Conservation (phyloP, 2,797 vertebrate species). For the Takifugu ocellatus region DNA sequence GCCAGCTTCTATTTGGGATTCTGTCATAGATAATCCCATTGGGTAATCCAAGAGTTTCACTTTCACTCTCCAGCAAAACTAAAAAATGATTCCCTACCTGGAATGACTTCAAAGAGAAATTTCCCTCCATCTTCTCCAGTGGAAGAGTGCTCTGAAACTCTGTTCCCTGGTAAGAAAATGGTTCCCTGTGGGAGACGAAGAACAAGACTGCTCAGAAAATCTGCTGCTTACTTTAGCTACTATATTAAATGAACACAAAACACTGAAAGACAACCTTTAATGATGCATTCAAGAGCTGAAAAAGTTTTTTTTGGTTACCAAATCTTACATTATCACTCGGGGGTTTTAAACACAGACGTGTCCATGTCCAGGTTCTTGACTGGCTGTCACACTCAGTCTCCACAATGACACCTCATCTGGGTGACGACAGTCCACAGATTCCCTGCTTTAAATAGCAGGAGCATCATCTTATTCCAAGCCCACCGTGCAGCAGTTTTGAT, state of each 20-base stretch:
- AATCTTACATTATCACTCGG: background rate
- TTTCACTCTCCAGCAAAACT: background rate
- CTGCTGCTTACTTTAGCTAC: background rate
- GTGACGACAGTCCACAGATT: constrained; percentile 25
- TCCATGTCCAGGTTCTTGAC: constrained; percentile 16
- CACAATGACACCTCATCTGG: constrained; percentile 33
- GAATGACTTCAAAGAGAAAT: constrained; percentile 94
- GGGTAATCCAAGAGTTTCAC: too few relatives aligned
- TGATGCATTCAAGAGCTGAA: too few relatives aligned
- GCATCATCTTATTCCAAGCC: constrained; percentile 35
- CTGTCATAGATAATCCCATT: too few relatives aligned
- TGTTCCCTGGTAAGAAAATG: constrained; percentile 93
- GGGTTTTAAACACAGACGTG: constrained; percentile 13
- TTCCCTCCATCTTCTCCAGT: constrained; percentile 90
- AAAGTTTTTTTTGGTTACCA: background rate
- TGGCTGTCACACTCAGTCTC: constrained; percentile 13
- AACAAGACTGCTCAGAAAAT: constrained; percentile 20
- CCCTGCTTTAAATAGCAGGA: constrained; percentile 45
- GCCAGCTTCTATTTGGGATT: too few relatives aligned
- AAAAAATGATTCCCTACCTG: constrained; percentile 80
- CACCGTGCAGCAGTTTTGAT: constrained; percentile 13
- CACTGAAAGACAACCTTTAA: too few relatives aligned
- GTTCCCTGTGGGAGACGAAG: constrained; percentile 78
- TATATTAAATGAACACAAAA: background rate
- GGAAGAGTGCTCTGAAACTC: constrained; percentile 88